Evolutionary conservation across 2,113 vertebrate genomes (phyloP).

Genomic region (Entosphenus tridentatus): DNA sequence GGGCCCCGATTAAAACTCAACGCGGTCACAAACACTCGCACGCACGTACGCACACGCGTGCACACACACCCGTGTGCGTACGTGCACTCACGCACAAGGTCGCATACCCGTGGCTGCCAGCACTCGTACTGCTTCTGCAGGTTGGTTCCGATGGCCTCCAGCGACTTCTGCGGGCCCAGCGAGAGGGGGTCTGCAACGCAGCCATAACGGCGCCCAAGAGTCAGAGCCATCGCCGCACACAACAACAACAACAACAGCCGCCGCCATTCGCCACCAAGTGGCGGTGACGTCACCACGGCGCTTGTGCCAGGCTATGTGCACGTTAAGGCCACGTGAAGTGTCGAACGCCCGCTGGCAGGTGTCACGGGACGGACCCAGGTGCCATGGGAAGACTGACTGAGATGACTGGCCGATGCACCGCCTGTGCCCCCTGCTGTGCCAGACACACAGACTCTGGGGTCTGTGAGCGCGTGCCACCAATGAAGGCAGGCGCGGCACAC

Average conservation of each 20-base stretch:
- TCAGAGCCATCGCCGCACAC: neutral
- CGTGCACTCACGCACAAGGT: conserved; percentile 1
- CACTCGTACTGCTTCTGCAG: conserved; percentile 97
- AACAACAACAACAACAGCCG: neutral
- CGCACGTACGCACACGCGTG: neutral
- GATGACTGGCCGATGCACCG: too few species aligned
- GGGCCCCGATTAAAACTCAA: conserved; percentile 8
- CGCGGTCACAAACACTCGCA: neutral
- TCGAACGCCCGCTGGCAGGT: too few species aligned
- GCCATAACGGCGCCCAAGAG: conserved; percentile 9
- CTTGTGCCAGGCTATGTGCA: too few species aligned
- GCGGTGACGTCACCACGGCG: too few species aligned
- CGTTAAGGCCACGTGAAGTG: too few species aligned
- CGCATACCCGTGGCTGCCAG: conserved; percentile 86
- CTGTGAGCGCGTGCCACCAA: too few species aligned
- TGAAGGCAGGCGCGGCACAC: too few species aligned
- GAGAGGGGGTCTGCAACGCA: conserved; percentile 62
- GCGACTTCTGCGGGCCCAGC: conserved; percentile 93
- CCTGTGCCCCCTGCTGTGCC: too few species aligned
- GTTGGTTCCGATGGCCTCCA: conserved; percentile 88
- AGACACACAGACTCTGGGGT: too few species aligned
- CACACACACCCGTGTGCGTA: neutral
- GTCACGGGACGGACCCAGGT: too few species aligned
- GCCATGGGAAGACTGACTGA: too few species aligned
- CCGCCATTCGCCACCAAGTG: too few species aligned